These are phyloP conservation scores for Hydra vulgaris DNA, from an alignment of 30 jellyfish, hydroid and myxozoan genomes.

Conservation along the genomic window DNA sequence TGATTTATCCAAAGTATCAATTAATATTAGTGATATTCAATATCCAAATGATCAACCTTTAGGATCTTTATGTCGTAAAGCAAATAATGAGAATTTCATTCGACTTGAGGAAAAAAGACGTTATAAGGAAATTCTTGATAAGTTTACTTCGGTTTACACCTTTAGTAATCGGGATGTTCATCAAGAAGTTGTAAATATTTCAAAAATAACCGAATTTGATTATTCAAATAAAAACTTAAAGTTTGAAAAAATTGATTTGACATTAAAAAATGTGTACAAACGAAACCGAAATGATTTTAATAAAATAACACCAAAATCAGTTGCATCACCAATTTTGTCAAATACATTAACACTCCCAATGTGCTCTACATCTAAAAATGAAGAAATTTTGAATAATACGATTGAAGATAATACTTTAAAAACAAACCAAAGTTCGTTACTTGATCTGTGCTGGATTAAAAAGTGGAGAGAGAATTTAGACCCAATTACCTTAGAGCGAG, in stretches of 20 bases:
- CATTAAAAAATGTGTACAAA: not conserved
- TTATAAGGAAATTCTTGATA: constrained; percentile 51
- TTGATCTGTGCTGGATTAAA: constrained; percentile 12
- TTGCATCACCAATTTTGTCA: not conserved
- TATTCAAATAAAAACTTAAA: not conserved
- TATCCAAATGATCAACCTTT: not conserved
- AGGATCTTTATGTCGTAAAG: not conserved
- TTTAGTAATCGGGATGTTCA: constrained; percentile 11
- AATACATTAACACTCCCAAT: not conserved
- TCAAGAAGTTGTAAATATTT: not conserved
- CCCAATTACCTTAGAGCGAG: constrained; percentile 46
- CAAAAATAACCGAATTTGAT: not conserved
- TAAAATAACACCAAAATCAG: not conserved
- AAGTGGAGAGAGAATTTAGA: constrained; percentile 55
- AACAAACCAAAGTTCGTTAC: not conserved
- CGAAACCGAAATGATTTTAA: not conserved
- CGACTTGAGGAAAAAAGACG: constrained; percentile 69
- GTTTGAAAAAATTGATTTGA: constrained; percentile 11
- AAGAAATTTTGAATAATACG: not conserved
- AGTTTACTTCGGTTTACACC: constrained; percentile 33
- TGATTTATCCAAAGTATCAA: not conserved
- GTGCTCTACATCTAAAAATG: not conserved
- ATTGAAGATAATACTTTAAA: not conserved
- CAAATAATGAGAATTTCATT: not conserved
- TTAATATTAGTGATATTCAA: not conserved